Percentiles rank a stretch among this genome's conserved stretches.
Conservation (phyloP, 1,140 invertebrate species). For the Bombus terrestris region DNA sequence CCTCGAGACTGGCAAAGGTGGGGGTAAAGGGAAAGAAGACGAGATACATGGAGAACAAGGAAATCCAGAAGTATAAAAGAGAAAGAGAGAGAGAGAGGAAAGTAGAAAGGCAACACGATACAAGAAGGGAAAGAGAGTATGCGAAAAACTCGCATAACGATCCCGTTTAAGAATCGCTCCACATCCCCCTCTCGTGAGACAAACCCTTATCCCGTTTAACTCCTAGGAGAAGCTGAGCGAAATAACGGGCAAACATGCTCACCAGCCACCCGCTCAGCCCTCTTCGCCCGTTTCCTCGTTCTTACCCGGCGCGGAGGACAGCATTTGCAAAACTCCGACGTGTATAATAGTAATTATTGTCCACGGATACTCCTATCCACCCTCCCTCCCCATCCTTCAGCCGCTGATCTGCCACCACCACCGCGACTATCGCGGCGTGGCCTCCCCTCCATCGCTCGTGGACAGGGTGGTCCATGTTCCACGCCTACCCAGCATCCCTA, state of each 20-base stretch:
- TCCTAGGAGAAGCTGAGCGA: conserved; percentile 58
- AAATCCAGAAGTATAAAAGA: neutral
- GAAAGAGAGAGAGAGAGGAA: neutral
- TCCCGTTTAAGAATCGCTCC: conserved; percentile 79
- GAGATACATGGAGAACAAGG: conserved; percentile 55
- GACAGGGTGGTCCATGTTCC: conserved; percentile 71
- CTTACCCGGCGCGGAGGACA: conserved; percentile 60
- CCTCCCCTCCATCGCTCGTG: conserved; percentile 61
- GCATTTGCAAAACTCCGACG: conserved; percentile 77
- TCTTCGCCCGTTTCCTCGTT: conserved; percentile 53
- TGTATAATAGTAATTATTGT: conserved; percentile 77
- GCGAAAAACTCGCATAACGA: conserved; percentile 79
- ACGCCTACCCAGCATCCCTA: conserved; percentile 75
- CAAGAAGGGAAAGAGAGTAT: conserved; percentile 64
- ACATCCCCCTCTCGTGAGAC: conserved; percentile 11
- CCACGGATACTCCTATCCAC: conserved; percentile 63
- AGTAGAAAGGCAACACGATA: conserved; percentile 30
- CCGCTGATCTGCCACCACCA: conserved; percentile 27
- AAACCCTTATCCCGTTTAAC: conserved; percentile 14
- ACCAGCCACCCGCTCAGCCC: conserved; percentile 62
- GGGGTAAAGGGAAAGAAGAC: conserved; percentile 21
- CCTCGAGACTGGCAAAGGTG: neutral
- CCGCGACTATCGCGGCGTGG: conserved; percentile 42
- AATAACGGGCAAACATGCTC: conserved; percentile 72
- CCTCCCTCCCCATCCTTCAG: conserved; percentile 11